These are phyloP conservation scores for Rousettus leschenaultii DNA, from an alignment of 2,113 vertebrate genomes.

Conservation along the genomic window DNA sequence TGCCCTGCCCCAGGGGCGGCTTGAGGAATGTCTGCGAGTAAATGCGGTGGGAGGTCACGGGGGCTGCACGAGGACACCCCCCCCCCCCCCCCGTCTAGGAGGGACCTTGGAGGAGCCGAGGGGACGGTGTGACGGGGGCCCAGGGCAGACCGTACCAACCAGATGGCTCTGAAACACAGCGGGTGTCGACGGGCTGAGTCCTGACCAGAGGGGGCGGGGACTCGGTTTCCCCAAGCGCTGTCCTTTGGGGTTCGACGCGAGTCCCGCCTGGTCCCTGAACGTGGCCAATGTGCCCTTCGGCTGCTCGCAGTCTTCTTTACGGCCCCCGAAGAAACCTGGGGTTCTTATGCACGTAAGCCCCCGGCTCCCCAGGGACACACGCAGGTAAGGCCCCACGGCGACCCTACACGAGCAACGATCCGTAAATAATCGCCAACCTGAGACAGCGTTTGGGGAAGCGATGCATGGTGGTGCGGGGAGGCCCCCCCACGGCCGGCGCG, in stretches of 20 bases:
- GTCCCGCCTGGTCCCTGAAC: neutral
- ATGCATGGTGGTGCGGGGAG: neutral
- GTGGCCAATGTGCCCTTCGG: neutral
- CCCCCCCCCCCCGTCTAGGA: neutral
- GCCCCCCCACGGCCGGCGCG: neutral
- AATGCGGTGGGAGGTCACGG: neutral
- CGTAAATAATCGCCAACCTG: slow-evolving; percentile 41
- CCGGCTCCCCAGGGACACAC: neutral
- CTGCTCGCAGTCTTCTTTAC: neutral
- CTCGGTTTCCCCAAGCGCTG: neutral
- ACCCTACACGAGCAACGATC: neutral
- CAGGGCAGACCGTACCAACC: fast-evolving
- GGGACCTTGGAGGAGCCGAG: neutral
- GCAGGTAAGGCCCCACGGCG: slow-evolving; percentile 55
- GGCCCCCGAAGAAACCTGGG: neutral
- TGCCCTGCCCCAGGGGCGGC: no score
- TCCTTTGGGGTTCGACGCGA: neutral
- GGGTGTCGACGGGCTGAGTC: neutral
- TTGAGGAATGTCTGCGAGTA: neutral
- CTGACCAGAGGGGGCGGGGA: neutral
- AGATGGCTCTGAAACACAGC: neutral
- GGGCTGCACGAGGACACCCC: neutral
- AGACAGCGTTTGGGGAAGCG: neutral
- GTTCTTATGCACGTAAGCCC: slow-evolving; percentile 1
- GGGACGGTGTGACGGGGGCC: neutral